Evolutionary conservation across 1,140 invertebrate species (phyloP), one percentile per base, ranked within the genome.

Genomic region (Magallana ariakensis): DNA sequence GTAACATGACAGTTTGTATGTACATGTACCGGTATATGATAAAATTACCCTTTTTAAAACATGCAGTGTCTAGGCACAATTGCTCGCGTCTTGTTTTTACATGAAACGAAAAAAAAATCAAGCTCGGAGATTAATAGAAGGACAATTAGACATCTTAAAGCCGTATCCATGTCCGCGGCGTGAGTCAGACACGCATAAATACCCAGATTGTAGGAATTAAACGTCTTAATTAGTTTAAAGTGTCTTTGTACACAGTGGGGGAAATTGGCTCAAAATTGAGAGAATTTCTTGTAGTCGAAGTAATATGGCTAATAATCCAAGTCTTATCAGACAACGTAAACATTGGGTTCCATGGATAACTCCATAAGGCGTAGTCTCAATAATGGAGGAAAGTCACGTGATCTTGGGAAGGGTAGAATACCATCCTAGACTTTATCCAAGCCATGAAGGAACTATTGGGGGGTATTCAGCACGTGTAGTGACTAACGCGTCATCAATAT

Each of bases 221-320:
- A 82, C 46, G 55, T 82, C 80, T 82, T 82, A 82, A 82, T 82
- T 82, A 82, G 80, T 82, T 82, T 82, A 22, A 55, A 55, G 55
- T 82, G 55, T 82, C 80, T 82, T 82, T 54, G 80, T 82, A 56
- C 80, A 82, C 46, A 82, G 16, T 55, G 80, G 10, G 53, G 46
- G 46, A 82, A 82, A 82, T 82, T 82, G 54, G 80, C 80, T 56
- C 19, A 54, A 53, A 55, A 82, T 82, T 15, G 33, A 55, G 80
- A n/a, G 6, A n/a, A 7, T 75, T 82, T 82, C 80, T 56, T 82
- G 55, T 82, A 56, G 55, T 56, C 46, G 15, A 7, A 54, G 46
- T 55, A 82, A 82, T 82, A 82, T 53, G 55, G 80, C 53, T 82
- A 82, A 82, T 82, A 55, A 55, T 53, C 2, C 10, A 15, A 82